Base-by-base conservation (phyloP, 2,797 vertebrate species). In the Loris lydekkerianus region DNA sequence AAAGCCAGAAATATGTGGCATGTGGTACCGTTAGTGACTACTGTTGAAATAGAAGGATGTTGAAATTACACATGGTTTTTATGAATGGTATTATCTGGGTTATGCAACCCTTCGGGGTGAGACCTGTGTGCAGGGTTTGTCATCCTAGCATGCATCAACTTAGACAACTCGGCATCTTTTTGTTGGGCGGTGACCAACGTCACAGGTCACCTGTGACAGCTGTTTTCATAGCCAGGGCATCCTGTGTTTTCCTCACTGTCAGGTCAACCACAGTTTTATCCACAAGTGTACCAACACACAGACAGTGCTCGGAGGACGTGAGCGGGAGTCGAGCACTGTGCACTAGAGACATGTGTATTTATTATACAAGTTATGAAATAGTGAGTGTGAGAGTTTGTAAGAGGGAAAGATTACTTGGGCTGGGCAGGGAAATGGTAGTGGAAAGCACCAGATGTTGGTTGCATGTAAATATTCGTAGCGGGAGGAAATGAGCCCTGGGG, bases 1-100 rank as follows among this genome's bases (percentile, higher is more conserved):
- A 90, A 97, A 91, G 34, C 49, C 49, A 61, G 15, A 91, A 78
- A 82, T 86, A 93, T 75, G 60, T 96, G 49, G 15, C 34, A 56
- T 2, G 27, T 0, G 77, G 0, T 4, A 37, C 7, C 1, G 2
- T 56, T 75, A 81, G 91, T 23, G 60, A 76, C n/a, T 85, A 73
- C 15, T 15, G 34, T 10, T 76, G 58, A 61, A 85, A 89, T 13
- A 49, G 34, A 86, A 6, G 8, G 53, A 89, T 13, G 8, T 76
- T 76, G 6, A 81, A 56, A 46, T 72, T 92, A 34, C 80, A 25
- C 6, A 61, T 21, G 29, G 13, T 61, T 87, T 95, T 84, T 72
- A 65, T 84, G 27, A 92, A 80, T 40, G 3, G 0, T 29, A 80
- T 93, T 53, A 61, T 84, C 89, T 49, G 34, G 3, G 17, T 83